phyloP scores from a whole-genome alignment of 2,797 vertebrate species.

The Myotis myotis region DNA sequence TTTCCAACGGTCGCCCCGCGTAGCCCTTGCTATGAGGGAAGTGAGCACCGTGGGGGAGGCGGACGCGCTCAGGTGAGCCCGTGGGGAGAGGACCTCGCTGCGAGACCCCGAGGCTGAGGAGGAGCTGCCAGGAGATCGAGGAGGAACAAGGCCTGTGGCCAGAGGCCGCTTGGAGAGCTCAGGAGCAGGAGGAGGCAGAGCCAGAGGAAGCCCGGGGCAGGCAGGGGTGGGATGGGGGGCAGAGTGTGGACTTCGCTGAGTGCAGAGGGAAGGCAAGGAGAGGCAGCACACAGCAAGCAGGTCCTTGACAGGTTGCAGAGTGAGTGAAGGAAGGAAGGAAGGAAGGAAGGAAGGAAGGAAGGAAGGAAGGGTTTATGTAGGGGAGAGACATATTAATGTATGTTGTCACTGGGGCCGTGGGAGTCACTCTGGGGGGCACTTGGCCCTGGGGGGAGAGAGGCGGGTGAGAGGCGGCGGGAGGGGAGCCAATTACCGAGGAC shows the following conservation, averaged over 20 bases:
- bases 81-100: background rate
- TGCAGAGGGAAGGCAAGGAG: no score
- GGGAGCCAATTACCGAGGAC: constrained; percentile 83
- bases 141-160: background rate
- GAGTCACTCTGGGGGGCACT: background rate
- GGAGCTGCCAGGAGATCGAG: background rate
- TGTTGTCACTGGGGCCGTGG: background rate
- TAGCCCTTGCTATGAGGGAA: background rate
- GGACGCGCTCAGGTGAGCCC: background rate
- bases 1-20: background rate
- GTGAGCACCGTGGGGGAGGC: rapidly evolving
- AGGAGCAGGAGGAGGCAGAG: background rate
- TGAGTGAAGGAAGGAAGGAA: background rate
- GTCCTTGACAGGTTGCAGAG: background rate
- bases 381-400: background rate
- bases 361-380: background rate
- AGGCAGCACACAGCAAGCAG: rapidly evolving
- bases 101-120: background rate
- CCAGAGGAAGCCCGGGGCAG: background rate
- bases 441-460: background rate
- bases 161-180: background rate
- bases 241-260: background rate
- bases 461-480: rapidly evolving
- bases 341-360: background rate
- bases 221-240: rapidly evolving